Evolutionary conservation across 2,797 vertebrate genomes (phyloP).

Genomic region (Limnodromus scolopaceus): DNA sequence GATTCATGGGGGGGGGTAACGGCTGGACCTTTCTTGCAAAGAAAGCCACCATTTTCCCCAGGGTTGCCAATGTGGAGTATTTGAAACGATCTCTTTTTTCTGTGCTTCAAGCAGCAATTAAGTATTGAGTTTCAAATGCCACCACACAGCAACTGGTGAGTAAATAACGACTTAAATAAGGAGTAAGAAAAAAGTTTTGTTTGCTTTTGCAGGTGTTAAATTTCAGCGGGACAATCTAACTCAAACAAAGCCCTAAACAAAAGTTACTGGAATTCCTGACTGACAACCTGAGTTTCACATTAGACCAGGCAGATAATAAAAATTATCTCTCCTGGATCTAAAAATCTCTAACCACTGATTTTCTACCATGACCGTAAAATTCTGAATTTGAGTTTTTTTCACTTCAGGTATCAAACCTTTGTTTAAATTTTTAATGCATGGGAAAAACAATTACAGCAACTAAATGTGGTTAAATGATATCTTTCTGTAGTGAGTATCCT

Average conservation of each 20-base stretch:
- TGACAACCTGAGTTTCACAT: constrained; percentile 38
- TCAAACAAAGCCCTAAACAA: constrained; percentile 61
- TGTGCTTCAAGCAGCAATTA: constrained; percentile 34
- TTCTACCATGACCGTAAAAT: constrained; percentile 1
- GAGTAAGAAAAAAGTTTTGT: constrained; percentile 38
- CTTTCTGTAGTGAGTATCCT: background rate
- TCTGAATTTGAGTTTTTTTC: background rate
- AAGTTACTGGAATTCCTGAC: constrained; percentile 40
- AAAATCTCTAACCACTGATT: background rate
- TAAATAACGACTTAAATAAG: constrained; percentile 58
- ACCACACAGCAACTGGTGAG: constrained; percentile 1
- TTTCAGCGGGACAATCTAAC: constrained; percentile 59
- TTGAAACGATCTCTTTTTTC: background rate
- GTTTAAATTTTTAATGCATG: background rate
- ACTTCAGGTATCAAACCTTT: background rate
- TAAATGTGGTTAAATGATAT: background rate
- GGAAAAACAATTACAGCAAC: background rate
- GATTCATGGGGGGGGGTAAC: background rate
- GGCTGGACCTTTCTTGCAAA: background rate
- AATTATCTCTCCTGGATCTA: constrained; percentile 17
- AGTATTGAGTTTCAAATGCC: constrained; percentile 59
- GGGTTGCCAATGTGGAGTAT: background rate
- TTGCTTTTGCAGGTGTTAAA: constrained; percentile 59
- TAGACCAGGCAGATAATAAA: constrained; percentile 31
- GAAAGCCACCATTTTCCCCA: background rate